Percentiles rank a stretch among this genome's conserved stretches.
Evolutionary conservation across 2,113 vertebrate species (phyloP).

Genomic region (Arvicanthis niloticus): DNA sequence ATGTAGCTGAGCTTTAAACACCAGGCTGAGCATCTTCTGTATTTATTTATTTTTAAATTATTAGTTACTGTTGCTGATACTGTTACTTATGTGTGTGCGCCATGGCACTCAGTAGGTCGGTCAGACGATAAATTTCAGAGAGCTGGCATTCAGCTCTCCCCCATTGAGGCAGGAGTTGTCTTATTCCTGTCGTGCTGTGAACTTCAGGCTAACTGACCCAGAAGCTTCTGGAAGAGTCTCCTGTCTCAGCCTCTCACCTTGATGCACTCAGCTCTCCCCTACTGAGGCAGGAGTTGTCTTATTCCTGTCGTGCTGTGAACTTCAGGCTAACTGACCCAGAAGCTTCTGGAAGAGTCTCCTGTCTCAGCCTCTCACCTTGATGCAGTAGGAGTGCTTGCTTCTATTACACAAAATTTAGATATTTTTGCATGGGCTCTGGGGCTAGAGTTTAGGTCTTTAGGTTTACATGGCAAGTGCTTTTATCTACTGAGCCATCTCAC

Average conservation of each 20-base stretch:
- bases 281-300: background rate
- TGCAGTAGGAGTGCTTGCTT: background rate
- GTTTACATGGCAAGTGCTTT: background rate
- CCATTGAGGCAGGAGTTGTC: background rate
- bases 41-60: background rate
- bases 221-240: background rate
- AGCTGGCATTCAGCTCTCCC: background rate
- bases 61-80: background rate
- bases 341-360: background rate
- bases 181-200: background rate
- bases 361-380: background rate
- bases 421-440: background rate
- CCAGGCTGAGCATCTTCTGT: background rate
- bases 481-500: background rate
- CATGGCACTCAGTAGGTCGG: background rate
- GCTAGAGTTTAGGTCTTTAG: background rate
- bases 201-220: background rate
- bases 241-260: background rate
- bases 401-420: background rate
- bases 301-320: background rate
- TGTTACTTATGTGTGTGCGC: background rate
- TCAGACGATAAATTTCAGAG: background rate
- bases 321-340: background rate
- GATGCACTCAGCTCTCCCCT: background rate
- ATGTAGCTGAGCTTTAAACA: fast-evolving